phyloP scores from a whole-genome alignment of 2,888 invertebrate species.

The Biston betularia region DNA sequence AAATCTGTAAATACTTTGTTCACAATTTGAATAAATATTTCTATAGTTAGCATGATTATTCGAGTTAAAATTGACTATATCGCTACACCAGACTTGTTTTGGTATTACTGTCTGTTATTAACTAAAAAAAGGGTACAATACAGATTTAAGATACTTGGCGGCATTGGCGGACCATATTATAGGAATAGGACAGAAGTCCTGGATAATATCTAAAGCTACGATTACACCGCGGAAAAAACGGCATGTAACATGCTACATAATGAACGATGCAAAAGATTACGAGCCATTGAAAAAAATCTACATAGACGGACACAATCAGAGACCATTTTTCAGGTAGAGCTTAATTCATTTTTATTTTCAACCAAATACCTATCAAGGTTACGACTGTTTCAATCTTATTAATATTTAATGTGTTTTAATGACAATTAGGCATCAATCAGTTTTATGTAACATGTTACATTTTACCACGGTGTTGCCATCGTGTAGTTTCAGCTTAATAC shows the following conservation, averaged over 20 bases:
- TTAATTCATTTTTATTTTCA: too few species aligned
- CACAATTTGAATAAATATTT: constrained; percentile 8
- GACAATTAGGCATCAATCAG: too few species aligned
- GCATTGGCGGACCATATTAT: constrained; percentile 9
- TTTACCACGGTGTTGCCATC: not conserved
- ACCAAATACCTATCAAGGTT: too few species aligned
- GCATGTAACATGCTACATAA: not conserved
- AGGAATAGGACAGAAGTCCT: constrained; percentile 5
- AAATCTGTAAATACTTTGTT: not conserved
- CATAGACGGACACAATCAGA: too few species aligned
- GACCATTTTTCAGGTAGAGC: too few species aligned
- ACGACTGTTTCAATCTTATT: too few species aligned
- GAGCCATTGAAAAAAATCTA: not conserved
- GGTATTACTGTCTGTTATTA: not conserved
- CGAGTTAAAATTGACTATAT: constrained; percentile 18
- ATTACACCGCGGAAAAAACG: not conserved
- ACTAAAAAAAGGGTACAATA: not conserved
- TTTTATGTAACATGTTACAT: not conserved
- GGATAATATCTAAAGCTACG: constrained; percentile 3
- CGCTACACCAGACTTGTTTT: not conserved
- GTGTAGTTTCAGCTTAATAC: constrained; percentile 10
- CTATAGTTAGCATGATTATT: constrained; percentile 5
- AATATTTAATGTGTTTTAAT: too few species aligned
- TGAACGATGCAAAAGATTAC: not conserved
- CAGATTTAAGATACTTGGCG: constrained; percentile 12